phyloP scores from a whole-genome alignment of 2,888 invertebrate species.

The Epirrhoe tristata region DNA sequence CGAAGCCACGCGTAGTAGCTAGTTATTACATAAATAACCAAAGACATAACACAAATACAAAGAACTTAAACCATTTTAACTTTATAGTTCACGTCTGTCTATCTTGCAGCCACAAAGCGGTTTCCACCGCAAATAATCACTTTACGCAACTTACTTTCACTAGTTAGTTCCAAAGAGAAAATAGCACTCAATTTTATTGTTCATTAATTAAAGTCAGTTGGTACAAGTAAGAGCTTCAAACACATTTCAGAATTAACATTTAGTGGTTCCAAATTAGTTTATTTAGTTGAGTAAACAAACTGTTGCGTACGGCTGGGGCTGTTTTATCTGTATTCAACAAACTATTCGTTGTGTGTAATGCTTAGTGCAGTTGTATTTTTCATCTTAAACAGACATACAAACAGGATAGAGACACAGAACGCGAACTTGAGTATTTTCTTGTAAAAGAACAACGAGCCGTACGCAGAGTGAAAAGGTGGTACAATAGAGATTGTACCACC shows the following conservation, averaged over 20 bases:
- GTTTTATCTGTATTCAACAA: not conserved
- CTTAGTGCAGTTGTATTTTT: no score
- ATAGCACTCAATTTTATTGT: constrained; percentile 34
- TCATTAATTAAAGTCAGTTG: constrained; percentile 30
- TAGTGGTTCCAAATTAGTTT: constrained; percentile 15
- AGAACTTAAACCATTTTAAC: constrained; percentile 8
- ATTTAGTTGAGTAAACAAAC: constrained; percentile 5
- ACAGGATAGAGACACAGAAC: no score
- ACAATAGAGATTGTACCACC: no score
- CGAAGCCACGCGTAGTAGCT: no score
- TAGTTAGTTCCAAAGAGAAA: constrained; percentile 37
- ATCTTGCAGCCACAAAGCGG: constrained; percentile 36
- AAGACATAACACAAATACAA: not conserved
- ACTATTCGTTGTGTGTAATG: no score
- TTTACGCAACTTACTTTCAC: constrained; percentile 44
- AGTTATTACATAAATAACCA: not conserved
- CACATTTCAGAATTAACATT: constrained; percentile 17
- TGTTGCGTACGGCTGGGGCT: not conserved
- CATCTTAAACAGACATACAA: no score
- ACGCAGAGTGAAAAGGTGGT: no score
- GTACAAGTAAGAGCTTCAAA: constrained; percentile 18
- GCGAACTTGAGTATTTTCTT: no score
- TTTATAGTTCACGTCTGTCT: constrained; percentile 41
- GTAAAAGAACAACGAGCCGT: no score
- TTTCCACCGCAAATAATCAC: constrained; percentile 43